Percentiles rank a stretch among this genome's conserved stretches.
phyloP scores from a whole-genome alignment of 1,140 invertebrate genomes.

The Pachypeltis micranthus region DNA sequence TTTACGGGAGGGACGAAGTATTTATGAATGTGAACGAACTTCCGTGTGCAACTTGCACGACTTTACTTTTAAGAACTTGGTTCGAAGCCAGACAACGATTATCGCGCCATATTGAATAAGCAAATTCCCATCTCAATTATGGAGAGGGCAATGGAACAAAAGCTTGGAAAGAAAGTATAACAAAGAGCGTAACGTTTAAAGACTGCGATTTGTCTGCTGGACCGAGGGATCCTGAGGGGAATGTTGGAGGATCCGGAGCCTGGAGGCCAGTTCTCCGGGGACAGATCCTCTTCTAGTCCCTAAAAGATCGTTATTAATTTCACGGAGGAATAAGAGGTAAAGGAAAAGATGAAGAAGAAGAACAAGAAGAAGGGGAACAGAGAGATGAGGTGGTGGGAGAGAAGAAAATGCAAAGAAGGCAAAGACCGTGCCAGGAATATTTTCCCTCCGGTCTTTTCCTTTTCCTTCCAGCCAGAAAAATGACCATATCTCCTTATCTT shows the following conservation, averaged over 20 bases:
- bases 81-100: too few species aligned
- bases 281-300: background rate
- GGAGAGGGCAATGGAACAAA: too few species aligned
- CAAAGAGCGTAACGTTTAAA: too few species aligned
- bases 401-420: background rate
- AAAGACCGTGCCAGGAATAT: background rate
- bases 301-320: background rate
- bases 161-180: too few species aligned
- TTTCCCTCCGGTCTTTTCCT: background rate
- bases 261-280: background rate
- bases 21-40: too few species aligned
- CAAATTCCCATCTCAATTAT: too few species aligned
- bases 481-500: background rate
- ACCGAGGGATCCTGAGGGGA: too few species aligned
- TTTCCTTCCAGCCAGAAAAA: background rate
- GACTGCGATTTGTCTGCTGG: background rate
- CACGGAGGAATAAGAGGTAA: background rate
- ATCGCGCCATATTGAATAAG: too few species aligned
- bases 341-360: background rate
- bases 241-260: too few species aligned
- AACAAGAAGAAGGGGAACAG: background rate
- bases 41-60: too few species aligned
- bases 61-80: too few species aligned
- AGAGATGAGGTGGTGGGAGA: background rate
- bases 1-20: too few species aligned